Evolutionary conservation across 2,113 vertebrate genomes (phyloP).

Genomic region (Silurus asotus): DNA sequence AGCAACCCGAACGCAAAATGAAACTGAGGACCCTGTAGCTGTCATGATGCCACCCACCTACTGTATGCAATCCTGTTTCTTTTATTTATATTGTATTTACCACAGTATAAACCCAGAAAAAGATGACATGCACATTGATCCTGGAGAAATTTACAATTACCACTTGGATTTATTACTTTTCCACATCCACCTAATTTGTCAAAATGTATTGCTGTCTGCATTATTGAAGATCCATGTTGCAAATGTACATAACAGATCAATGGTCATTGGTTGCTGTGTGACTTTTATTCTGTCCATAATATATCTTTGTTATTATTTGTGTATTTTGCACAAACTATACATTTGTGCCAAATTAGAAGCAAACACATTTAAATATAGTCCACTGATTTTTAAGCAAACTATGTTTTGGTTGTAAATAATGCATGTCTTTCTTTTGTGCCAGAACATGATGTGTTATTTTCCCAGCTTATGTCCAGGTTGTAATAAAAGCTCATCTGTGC

Average conservation of each 20-base stretch:
- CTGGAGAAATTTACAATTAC: not conserved
- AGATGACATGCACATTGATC: not conserved
- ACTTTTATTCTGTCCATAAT: not conserved
- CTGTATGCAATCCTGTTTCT: not conserved
- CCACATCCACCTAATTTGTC: not conserved
- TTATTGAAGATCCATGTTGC: not conserved
- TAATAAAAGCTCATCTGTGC: constrained; percentile 4
- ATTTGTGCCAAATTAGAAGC: not conserved
- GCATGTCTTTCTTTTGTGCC: not conserved
- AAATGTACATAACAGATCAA: not conserved
- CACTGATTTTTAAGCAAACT: not conserved
- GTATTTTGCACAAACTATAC: not conserved
- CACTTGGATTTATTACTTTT: not conserved
- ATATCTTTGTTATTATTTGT: not conserved
- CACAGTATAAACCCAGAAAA: not conserved
- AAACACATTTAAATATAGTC: not conserved
- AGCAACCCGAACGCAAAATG: not conserved
- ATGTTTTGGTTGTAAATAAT: not conserved
- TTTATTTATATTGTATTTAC: not conserved
- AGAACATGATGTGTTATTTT: not conserved
- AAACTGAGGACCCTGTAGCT: not conserved
- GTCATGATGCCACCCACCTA: not conserved
- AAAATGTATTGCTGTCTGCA: not conserved
- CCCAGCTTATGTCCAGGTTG: not conserved
- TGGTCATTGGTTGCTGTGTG: not conserved